Evolutionary conservation across 2,888 invertebrate species (phyloP).

Genomic region (Callosobruchus maculatus): DNA sequence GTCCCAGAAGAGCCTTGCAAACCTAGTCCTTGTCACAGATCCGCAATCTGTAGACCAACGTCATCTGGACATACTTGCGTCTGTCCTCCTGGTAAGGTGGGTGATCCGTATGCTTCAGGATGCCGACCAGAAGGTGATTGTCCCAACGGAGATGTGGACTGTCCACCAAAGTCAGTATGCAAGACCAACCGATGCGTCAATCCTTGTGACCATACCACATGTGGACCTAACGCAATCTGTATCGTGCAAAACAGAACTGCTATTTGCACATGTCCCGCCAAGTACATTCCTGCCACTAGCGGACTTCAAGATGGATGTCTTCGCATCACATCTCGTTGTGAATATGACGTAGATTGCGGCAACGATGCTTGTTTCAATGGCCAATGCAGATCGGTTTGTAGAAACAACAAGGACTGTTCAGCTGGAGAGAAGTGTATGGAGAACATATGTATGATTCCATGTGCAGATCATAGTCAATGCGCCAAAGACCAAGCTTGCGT

Average conservation of each 20-base stretch:
- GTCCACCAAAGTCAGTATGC: slow-evolving; percentile 72
- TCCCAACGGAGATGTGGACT: slow-evolving; percentile 67
- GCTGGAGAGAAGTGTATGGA: slow-evolving; percentile 73
- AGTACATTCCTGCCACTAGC: slow-evolving; percentile 67
- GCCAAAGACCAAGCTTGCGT: slow-evolving; percentile 76
- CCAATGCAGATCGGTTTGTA: slow-evolving; percentile 80
- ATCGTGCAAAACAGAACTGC: slow-evolving; percentile 72
- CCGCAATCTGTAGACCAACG: slow-evolving; percentile 67
- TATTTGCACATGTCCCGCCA: slow-evolving; percentile 74
- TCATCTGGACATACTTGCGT: slow-evolving; percentile 65
- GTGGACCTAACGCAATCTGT: slow-evolving; percentile 79
- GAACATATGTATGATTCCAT: slow-evolving; percentile 76
- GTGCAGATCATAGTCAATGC: slow-evolving; percentile 79
- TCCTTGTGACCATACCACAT: slow-evolving; percentile 72
- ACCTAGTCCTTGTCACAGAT: slow-evolving; percentile 75
- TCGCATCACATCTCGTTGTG: slow-evolving; percentile 64
- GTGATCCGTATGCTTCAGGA: slow-evolving; percentile 72
- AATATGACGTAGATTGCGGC: slow-evolving; percentile 70
- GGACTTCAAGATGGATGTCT: slow-evolving; percentile 68
- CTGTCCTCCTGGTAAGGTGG: slow-evolving; percentile 72
- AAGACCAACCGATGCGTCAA: slow-evolving; percentile 69
- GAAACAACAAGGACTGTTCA: slow-evolving; percentile 73
- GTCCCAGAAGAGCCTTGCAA: slow-evolving; percentile 67
- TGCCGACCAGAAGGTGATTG: slow-evolving; percentile 78
- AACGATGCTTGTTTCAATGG: slow-evolving; percentile 77